phyloP scores from a whole-genome alignment of 2,113 vertebrate genomes.

The Pseudorhombus dupliciocellatus region DNA sequence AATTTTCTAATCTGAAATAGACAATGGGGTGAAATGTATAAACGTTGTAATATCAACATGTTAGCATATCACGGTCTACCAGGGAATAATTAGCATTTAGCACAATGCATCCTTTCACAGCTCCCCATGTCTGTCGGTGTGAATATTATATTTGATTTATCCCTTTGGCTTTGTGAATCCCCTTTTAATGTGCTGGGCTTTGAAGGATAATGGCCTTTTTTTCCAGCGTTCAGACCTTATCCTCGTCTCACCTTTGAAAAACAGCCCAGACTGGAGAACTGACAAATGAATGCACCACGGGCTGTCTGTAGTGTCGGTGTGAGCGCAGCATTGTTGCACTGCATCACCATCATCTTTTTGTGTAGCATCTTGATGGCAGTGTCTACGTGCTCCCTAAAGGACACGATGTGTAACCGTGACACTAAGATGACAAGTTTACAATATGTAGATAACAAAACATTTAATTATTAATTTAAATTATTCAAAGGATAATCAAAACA shows the following conservation, averaged over 20 bases:
- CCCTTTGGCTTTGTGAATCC: constrained; percentile 17
- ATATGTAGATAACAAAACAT: neutral
- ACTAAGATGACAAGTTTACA: neutral
- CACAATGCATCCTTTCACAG: constrained; percentile 30
- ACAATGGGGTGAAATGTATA: neutral
- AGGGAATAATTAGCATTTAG: neutral
- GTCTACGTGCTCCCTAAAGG: neutral
- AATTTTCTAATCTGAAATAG: neutral
- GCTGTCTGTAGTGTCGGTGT: constrained; percentile 2
- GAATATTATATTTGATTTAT: constrained; percentile 28
- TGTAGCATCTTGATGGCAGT: neutral
- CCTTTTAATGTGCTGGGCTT: constrained; percentile 41
- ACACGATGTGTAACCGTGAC: neutral
- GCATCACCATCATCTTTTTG: neutral
- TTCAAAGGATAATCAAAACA: neutral
- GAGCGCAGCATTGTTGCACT: neutral
- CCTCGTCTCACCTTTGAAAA: constrained; percentile 13
- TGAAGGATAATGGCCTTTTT: constrained; percentile 28
- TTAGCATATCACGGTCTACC: neutral
- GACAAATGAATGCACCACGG: neutral
- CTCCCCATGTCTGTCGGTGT: constrained; percentile 19
- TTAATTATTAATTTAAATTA: neutral
- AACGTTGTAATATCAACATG: neutral
- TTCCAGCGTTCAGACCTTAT: constrained; percentile 5
- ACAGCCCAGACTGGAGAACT: neutral